Conservation (phyloP, 2,888 invertebrate genomes). For the Dasysyrphus tricinctus region DNA sequence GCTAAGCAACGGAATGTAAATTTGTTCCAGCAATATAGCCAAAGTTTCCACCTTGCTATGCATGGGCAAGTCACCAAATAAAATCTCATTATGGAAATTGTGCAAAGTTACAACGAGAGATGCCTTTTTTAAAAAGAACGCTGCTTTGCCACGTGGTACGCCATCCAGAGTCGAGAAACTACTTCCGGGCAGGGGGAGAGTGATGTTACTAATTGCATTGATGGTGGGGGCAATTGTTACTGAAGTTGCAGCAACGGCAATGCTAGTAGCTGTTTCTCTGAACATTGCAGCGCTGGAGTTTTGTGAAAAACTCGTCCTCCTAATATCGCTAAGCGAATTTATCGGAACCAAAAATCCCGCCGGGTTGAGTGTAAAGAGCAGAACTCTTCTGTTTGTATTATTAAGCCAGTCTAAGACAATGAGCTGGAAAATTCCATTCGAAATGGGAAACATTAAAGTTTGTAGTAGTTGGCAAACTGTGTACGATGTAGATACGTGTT, state of each 20-base stretch:
- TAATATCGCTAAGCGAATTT: slow-evolving; percentile 82
- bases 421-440: slow-evolving; percentile 79
- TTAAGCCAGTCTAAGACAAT: slow-evolving; percentile 83
- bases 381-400: slow-evolving; percentile 80
- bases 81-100: slow-evolving; percentile 84
- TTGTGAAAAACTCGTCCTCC: slow-evolving; percentile 43
- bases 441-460: slow-evolving; percentile 45
- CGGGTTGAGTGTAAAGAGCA: slow-evolving; percentile 83
- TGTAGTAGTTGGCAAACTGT: slow-evolving; percentile 18
- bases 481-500: slow-evolving; percentile 21
- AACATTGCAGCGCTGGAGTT: slow-evolving; percentile 49
- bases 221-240: slow-evolving; percentile 59
- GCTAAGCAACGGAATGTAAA: slow-evolving; percentile 89
- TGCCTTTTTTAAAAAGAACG: slow-evolving; percentile 85
- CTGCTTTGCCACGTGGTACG: slow-evolving; percentile 83
- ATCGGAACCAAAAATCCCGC: slow-evolving; percentile 84
- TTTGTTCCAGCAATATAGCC: slow-evolving; percentile 88
- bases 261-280: slow-evolving; percentile 53
- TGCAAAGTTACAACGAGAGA: slow-evolving; percentile 82
- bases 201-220: slow-evolving; percentile 59
- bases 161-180: slow-evolving; percentile 82
- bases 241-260: slow-evolving; percentile 62
- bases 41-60: slow-evolving; percentile 89
- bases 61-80: slow-evolving; percentile 90
- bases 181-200: slow-evolving; percentile 80